These are phyloP conservation scores for Corydoras maculifer DNA, from an alignment of 2,113 vertebrate genomes.

Conservation along the genomic window DNA sequence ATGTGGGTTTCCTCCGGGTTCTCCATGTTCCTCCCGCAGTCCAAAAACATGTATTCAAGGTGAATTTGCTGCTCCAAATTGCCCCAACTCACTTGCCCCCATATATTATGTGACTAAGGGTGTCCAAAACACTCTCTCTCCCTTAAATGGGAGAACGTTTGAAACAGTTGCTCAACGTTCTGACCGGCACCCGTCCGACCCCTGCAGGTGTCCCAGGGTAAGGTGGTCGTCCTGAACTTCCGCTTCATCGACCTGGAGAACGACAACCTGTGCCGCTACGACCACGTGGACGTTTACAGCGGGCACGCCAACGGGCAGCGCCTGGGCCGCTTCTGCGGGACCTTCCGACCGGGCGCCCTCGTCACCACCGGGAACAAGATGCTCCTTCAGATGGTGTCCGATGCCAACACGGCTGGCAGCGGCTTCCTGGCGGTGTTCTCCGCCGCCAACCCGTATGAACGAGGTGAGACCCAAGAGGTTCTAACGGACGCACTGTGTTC, in stretches of 20 bases:
- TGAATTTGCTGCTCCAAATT: too few relatives aligned
- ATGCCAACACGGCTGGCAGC: slow-evolving; percentile 92
- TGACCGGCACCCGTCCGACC: too few relatives aligned
- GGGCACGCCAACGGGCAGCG: slow-evolving; percentile 80
- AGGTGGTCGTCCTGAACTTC: slow-evolving; percentile 89
- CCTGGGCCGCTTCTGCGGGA: slow-evolving; percentile 92
- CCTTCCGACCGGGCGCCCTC: slow-evolving; percentile 82
- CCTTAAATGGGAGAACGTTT: too few relatives aligned
- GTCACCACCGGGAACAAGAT: slow-evolving; percentile 92
- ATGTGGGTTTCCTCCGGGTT: too few relatives aligned
- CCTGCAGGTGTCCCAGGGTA: slow-evolving; percentile 85
- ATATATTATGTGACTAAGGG: too few relatives aligned
- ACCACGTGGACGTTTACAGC: slow-evolving; percentile 90
- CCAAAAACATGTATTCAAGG: too few relatives aligned
- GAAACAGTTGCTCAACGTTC: too few relatives aligned
- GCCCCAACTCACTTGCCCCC: too few relatives aligned
- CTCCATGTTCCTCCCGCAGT: too few relatives aligned
- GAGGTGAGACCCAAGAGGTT: slow-evolving; percentile 66
- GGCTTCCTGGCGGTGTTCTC: slow-evolving; percentile 91
- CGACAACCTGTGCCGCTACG: slow-evolving; percentile 89
- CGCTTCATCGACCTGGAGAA: slow-evolving; percentile 88
- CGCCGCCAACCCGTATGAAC: slow-evolving; percentile 81
- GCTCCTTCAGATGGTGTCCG: slow-evolving; percentile 93
- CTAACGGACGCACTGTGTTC: too few relatives aligned
- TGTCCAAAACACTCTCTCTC: too few relatives aligned